A percentile compares a stretch with the other conserved stretches of the same genome.
Evolutionary conservation across 2,113 vertebrate species (phyloP).

Genomic region (Aphelocoma coerulescens): DNA sequence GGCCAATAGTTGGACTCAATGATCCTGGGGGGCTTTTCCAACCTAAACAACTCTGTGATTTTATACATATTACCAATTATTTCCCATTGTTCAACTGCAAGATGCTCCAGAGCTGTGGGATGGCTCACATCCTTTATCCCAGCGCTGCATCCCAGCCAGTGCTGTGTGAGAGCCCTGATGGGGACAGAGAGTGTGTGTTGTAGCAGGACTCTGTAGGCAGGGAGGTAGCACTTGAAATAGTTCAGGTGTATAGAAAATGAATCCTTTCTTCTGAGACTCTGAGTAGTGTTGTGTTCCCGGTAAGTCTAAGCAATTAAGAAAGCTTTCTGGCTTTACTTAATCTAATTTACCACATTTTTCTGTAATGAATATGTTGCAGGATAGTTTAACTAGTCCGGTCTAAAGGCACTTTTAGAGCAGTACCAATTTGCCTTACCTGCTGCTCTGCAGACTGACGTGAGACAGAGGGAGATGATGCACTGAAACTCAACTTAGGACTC

Average conservation of each 20-base stretch:
- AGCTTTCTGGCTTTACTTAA: not conserved
- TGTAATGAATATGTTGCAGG: not conserved
- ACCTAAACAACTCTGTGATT: not conserved
- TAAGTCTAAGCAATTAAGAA: not conserved
- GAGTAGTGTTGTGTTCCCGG: not conserved
- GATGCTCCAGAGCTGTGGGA: not conserved
- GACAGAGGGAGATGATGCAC: not conserved
- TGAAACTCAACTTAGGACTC: not conserved
- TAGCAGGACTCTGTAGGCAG: not conserved
- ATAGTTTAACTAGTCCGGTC: not conserved
- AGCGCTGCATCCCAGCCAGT: too few species aligned
- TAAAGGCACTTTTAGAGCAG: not conserved
- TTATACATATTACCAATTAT: not conserved
- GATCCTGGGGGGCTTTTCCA: not conserved
- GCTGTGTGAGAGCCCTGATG: not conserved
- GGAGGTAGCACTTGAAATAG: not conserved
- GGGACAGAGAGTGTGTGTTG: not conserved
- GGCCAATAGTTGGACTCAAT: accelerated
- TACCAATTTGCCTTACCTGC: not conserved
- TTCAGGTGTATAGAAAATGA: not conserved
- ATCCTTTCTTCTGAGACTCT: not conserved
- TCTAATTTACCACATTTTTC: not conserved
- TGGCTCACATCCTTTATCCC: not conserved
- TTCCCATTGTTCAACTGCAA: not conserved
- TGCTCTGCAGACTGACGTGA: not conserved